Percentiles rank a stretch among this genome's conserved stretches.
phyloP scores from a whole-genome alignment of 2,113 vertebrate species.

The Pedionomus torquatus region DNA sequence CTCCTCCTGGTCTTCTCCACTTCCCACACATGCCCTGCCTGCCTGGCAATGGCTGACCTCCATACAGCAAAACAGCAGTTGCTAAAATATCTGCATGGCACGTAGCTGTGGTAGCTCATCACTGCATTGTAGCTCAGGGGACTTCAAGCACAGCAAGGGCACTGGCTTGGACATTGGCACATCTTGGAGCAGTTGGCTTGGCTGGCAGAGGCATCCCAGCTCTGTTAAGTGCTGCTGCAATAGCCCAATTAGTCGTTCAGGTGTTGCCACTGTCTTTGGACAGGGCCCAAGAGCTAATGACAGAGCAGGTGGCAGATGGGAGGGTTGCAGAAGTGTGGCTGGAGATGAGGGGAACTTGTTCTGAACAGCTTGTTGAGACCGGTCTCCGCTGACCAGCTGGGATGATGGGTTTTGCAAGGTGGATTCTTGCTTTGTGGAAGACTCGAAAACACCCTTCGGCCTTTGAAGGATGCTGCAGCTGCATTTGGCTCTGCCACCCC shows the following conservation, averaged over 20 bases:
- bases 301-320: not conserved
- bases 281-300: not conserved
- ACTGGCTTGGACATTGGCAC: accelerated
- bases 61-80: not conserved
- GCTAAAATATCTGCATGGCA: not conserved
- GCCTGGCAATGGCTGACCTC: not conserved
- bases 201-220: not conserved
- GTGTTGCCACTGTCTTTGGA: slow-evolving; percentile 31
- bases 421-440: not conserved
- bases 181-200: not conserved
- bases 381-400: not conserved
- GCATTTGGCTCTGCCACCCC: not conserved
- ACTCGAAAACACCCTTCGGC: not conserved
- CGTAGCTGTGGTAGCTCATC: accelerated
- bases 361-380: not conserved
- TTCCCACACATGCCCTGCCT: not conserved
- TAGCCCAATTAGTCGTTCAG: not conserved
- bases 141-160: not conserved
- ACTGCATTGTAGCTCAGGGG: accelerated
- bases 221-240: not conserved
- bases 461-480: not conserved
- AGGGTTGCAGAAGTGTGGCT: not conserved
- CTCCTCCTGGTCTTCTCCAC: not conserved
- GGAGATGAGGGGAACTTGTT: not conserved
- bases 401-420: not conserved